A percentile compares a stretch with the other conserved stretches of the same genome.
Evolutionary conservation across 1,140 invertebrate species (phyloP).

Genomic region (Popillia japonica): DNA sequence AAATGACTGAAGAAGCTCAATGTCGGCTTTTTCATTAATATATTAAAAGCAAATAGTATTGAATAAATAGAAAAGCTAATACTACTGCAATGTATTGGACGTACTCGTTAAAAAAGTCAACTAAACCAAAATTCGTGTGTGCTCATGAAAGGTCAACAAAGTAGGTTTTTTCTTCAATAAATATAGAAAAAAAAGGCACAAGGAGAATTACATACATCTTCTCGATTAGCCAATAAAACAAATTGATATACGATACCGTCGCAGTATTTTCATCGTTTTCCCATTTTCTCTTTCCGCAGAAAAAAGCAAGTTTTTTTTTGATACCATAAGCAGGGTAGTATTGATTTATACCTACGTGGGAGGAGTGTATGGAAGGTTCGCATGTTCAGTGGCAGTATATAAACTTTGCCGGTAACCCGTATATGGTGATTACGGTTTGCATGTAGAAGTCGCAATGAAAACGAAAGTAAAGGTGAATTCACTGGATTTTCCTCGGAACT

Average conservation of each 20-base stretch:
- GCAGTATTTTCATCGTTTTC: conserved; percentile 8
- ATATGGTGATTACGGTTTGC: conserved; percentile 31
- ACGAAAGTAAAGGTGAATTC: conserved; percentile 29
- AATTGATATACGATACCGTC: conserved; percentile 20
- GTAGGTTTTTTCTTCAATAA: background rate
- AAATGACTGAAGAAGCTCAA: too few relatives aligned
- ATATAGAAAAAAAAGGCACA: background rate
- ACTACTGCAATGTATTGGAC: too few relatives aligned
- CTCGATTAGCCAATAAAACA: conserved; percentile 28
- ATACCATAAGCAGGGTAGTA: background rate
- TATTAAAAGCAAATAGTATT: too few relatives aligned
- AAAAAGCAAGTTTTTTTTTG: conserved; percentile 11
- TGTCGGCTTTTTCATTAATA: too few relatives aligned
- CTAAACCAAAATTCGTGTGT: background rate
- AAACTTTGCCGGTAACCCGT: conserved; percentile 23
- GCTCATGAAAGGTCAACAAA: background rate
- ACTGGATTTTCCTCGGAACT: conserved; percentile 27
- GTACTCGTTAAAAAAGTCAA: too few relatives aligned
- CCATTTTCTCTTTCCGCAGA: background rate
- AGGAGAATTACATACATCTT: background rate
- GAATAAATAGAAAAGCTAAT: too few relatives aligned
- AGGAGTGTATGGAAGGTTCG: too few relatives aligned
- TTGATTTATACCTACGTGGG: conserved; percentile 10
- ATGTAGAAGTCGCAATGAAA: conserved; percentile 29
- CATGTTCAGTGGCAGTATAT: conserved; percentile 26